phyloP scores from a whole-genome alignment of 2,797 vertebrate genomes.

The Eurystomus glaucurus region DNA sequence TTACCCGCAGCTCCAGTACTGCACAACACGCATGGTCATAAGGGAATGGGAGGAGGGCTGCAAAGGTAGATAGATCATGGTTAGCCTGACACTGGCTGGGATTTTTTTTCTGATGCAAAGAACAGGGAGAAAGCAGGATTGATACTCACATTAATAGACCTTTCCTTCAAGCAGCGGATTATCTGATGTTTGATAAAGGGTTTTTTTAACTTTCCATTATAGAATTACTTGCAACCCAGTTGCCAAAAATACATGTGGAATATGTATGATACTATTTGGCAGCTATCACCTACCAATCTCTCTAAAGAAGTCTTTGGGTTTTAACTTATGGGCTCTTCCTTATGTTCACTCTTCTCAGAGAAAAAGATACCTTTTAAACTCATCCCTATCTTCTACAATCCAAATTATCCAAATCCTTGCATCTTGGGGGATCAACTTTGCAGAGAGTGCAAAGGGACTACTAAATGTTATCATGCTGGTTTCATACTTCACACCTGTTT shows the following conservation, averaged over 20 bases:
- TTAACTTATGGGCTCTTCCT: neutral
- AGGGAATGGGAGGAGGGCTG: neutral
- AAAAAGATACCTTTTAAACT: neutral
- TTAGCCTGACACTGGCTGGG: neutral
- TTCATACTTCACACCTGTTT: neutral
- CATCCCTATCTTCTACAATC: neutral
- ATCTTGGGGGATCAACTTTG: neutral
- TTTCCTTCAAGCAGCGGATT: neutral
- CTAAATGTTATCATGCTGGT: neutral
- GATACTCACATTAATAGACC: neutral
- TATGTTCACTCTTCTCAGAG: neutral
- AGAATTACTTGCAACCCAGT: neutral
- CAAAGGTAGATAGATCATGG: neutral
- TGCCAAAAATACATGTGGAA: neutral
- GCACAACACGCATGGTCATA: neutral
- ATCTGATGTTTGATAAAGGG: neutral
- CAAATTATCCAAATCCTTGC: neutral
- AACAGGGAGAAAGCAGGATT: neutral
- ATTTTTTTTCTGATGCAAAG: neutral
- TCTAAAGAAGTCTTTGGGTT: neutral
- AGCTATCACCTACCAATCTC: neutral
- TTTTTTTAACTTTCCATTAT: neutral
- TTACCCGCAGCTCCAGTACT: constrained; percentile 38
- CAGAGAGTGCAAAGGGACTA: neutral
- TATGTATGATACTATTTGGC: neutral